Base-by-base conservation (phyloP, 2,888 invertebrate species). In the Ornithoptera priamus region DNA sequence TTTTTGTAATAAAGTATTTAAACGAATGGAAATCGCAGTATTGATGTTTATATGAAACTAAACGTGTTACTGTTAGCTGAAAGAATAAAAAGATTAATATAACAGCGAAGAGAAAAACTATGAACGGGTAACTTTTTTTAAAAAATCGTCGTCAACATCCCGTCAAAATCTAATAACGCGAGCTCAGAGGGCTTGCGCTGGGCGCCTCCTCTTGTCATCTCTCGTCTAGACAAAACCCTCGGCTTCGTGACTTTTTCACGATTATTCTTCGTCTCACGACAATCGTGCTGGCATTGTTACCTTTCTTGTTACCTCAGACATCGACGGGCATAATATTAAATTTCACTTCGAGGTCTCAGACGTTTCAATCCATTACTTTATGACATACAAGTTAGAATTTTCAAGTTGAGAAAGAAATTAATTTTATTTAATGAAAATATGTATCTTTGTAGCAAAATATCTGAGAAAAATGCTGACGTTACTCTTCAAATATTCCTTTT, bases 221-320 rank as follows among this genome's bases (percentile, higher is more conserved):
- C 82, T 80, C 72, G 90, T 90, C 90, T 91, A 90, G 91, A 91
- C 91, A 88, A 86, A 86, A 84, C 81, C 81, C 77, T 79, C 75
- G 79, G 82, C 84, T 84, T 84, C 89, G 90, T 88, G 90, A 89
- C 91, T 91, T 89, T 87, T 87, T 84, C 86, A 81, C 86, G 82
- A 86, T 88, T 82, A 86, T 87, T 85, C 85, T 80, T 84, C 80
- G 83, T 87, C 85, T 88, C 85, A 86, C 85, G 87, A 86, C 87
- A 88, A 90, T 88, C 80, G 81, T 81, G 82, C 80, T 73, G 72
- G 73, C 75, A 72, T 75, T 78, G 80, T 76, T 78, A 78, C 77
- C 78, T 76, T 78, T 79, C 77, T 76, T 78, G 80, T 77, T 81
- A 82, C 81, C 83, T 84, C 75, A 72, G 80, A 81, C 81, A 84